These are phyloP conservation scores for Tipula unca DNA, from an alignment of 2,888 invertebrate genomes.

Conservation along the genomic window DNA sequence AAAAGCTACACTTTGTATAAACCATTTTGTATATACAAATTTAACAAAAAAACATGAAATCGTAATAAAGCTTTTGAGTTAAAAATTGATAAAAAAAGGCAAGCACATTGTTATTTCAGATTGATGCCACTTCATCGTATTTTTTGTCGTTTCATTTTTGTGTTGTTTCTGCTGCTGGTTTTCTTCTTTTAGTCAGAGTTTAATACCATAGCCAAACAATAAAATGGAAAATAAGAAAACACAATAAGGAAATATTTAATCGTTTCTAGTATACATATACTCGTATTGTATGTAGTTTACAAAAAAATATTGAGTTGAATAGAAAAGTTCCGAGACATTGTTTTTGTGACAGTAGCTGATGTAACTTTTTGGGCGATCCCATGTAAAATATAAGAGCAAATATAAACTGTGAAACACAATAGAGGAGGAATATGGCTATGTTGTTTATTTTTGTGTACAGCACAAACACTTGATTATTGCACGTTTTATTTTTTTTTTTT, in stretches of 20 bases:
- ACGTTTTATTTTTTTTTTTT: too few relatives aligned
- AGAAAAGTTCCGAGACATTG: not conserved
- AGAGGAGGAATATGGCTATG: not conserved
- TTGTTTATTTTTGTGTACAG: not conserved
- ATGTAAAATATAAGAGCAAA: not conserved
- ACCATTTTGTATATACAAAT: not conserved
- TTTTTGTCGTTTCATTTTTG: not conserved
- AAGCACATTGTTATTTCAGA: not conserved
- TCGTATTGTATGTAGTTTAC: too few relatives aligned
- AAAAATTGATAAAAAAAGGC: not conserved
- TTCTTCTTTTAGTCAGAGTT: not conserved
- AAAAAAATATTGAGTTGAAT: not conserved
- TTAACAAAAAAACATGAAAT: not conserved
- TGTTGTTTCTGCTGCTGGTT: not conserved
- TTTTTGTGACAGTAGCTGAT: not conserved
- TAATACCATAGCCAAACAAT: not conserved
- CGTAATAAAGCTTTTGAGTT: not conserved
- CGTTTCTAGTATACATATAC: not conserved
- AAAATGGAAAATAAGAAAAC: not conserved
- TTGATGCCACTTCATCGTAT: not conserved
- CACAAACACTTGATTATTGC: not conserved
- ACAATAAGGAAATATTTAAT: not conserved
- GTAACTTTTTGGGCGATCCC: not conserved
- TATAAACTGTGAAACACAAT: not conserved
- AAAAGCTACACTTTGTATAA: not conserved